phyloP scores from a whole-genome alignment of 2,113 vertebrate species.

The Lipophrys pholis region DNA sequence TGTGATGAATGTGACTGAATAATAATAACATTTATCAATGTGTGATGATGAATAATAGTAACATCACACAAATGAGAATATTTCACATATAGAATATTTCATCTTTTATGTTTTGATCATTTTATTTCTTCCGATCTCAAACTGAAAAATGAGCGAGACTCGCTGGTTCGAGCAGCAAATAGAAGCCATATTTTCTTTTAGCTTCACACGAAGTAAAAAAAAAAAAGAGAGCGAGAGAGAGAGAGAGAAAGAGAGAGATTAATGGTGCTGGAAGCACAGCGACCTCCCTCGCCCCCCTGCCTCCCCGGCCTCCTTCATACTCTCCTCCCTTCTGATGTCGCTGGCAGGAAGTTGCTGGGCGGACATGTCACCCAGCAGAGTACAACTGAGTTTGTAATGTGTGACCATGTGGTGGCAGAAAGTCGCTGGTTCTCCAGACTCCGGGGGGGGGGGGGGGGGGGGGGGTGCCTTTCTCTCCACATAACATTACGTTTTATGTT shows the following conservation, averaged over 20 bases:
- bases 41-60: background rate
- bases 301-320: conserved; percentile 45
- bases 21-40: too few species aligned
- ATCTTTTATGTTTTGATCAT: too few species aligned
- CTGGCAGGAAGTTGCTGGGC: conserved; percentile 72
- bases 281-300: too few species aligned
- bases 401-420: conserved; percentile 69
- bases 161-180: conserved; percentile 1
- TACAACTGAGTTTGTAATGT: conserved; percentile 78
- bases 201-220: conserved; percentile 32
- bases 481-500: too few species aligned
- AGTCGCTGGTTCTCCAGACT: conserved; percentile 43
- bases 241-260: conserved; percentile 68
- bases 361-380: conserved; percentile 68
- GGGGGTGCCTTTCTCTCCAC: too few species aligned
- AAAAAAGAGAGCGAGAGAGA: conserved; percentile 42
- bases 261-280: conserved; percentile 54
- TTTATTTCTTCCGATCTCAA: background rate
- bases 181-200: conserved; percentile 20
- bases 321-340: conserved; percentile 66
- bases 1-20: too few species aligned
- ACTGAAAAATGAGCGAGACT: background rate
- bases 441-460: too few species aligned
- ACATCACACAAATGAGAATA: too few species aligned
- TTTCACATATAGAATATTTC: too few species aligned